Evolutionary conservation across 2,888 invertebrate species (phyloP).

Genomic region (Drosophila fungiperda): DNA sequence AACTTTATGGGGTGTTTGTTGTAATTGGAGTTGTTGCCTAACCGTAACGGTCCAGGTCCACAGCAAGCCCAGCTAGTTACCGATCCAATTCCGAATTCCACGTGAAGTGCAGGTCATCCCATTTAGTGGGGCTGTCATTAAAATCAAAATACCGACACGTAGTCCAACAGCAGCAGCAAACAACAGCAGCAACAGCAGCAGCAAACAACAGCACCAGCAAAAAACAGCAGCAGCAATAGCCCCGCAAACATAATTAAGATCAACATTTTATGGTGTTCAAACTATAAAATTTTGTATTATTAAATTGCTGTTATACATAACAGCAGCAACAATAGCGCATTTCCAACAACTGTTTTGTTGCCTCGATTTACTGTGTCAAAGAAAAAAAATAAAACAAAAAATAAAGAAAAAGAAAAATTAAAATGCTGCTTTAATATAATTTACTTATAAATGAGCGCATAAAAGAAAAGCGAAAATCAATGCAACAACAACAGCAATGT

Average conservation of each 20-base stretch:
- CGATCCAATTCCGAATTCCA: constrained; percentile 38
- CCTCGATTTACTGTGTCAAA: constrained; percentile 2
- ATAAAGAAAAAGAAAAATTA: constrained; percentile 8
- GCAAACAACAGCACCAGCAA: constrained; percentile 56
- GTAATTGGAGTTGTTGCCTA: constrained; percentile 69
- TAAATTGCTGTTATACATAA: constrained; percentile 73
- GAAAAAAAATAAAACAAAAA: constrained; percentile 16
- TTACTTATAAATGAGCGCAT: constrained; percentile 47
- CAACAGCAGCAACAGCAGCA: constrained; percentile 26
- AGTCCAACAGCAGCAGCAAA: constrained; percentile 60
- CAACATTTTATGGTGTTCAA: constrained; percentile 76
- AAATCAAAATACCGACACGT: constrained; percentile 77
- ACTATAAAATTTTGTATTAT: constrained; percentile 77
- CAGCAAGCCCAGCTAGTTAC: constrained; percentile 32
- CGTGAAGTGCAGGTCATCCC: constrained; percentile 55
- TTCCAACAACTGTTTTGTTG: constrained; percentile 14
- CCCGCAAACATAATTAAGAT: constrained; percentile 73
- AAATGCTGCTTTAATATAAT: constrained; percentile 48
- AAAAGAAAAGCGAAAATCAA: constrained; percentile 69
- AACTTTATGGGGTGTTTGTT: constrained; percentile 69
- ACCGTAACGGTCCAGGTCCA: constrained; percentile 63
- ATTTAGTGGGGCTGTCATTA: constrained; percentile 56
- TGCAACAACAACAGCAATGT: constrained; percentile 21
- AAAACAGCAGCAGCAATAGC: constrained; percentile 44
- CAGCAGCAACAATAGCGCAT: constrained; percentile 37